Evolutionary conservation across 2,797 vertebrate species (phyloP).

Genomic region (Aselliscus stoliczkanus): DNA sequence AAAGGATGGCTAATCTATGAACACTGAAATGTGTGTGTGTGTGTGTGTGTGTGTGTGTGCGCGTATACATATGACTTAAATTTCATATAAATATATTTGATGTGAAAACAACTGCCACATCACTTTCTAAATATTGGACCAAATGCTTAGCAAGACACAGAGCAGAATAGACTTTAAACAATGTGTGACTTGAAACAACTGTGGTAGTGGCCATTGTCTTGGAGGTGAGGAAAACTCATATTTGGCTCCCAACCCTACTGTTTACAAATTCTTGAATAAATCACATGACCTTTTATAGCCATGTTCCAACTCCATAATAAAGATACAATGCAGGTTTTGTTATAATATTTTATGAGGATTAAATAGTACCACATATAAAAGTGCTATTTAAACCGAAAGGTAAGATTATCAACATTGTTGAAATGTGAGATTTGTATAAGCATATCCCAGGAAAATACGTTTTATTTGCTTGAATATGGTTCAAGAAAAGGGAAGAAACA

Average conservation of each 20-base stretch:
- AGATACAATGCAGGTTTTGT: not conserved
- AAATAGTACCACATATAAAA: not conserved
- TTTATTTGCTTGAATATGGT: not conserved
- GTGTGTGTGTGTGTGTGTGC: not conserved
- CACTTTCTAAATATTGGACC: not conserved
- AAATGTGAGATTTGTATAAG: not conserved
- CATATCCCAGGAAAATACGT: not conserved
- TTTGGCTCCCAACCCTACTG: not conserved
- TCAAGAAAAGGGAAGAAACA: not conserved
- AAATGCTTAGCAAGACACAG: not conserved
- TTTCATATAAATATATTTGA: not conserved
- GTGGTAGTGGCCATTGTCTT: not conserved
- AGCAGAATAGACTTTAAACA: not conserved
- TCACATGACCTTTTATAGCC: not conserved
- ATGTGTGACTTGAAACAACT: not conserved
- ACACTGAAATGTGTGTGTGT: not conserved
- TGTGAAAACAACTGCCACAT: not conserved
- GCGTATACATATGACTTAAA: rapidly evolving
- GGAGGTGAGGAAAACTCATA: not conserved
- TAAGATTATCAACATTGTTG: not conserved
- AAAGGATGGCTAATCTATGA: not conserved
- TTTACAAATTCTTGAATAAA: not conserved
- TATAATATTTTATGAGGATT: not conserved
- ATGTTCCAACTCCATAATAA: not conserved
- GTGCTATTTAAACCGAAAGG: not conserved